Base-by-base conservation (phyloP, 2,797 vertebrate genomes). In the Remorina albescens region DNA sequence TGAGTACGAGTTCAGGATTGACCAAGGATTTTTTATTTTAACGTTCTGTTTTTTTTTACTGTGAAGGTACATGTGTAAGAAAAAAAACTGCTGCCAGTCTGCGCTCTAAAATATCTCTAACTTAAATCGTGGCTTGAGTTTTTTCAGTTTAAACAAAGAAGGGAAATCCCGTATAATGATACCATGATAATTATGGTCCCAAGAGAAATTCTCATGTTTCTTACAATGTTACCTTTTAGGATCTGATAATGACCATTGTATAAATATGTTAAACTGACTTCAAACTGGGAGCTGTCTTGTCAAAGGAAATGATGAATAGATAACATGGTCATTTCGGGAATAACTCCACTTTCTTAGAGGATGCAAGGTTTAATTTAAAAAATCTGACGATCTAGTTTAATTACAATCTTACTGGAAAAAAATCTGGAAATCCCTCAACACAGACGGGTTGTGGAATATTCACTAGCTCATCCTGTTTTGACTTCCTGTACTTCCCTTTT, bases 301-400 rank as follows among this genome's bases (percentile, higher is more conserved):
- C 42, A 81, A 71, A 78, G 89, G 83, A 88, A 93, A 89, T 81
- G 78, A 75, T 41, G 62, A 78, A 61, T 10, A 91, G 88, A 93
- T 91, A 91, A 90, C 18, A 1, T 6, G 41, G 26, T 66, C 44
- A 50, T 80, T 90, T 86, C 71, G 70, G 73, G 75, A 81, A 82
- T 63, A 67, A 73, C 67, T 74, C 61, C 46, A 34, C 67, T 62
- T 58, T 71, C 44, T 74, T 71, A 65, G 70, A 55, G 67, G 75
- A 84, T 79, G 63, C 53, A 67, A 86, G 49, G 61, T 72, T 81
- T 71, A 80, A 67, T 68, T 68, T 73, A 51, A 46, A 76, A 55
- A 86, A 85, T 75, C 71, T 57, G 62, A 81, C 78, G 76, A 89
- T 91, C 88, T 67, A 78, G 71, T 53, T 74, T 74, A 87, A 92